Evolutionary conservation across 2,113 vertebrate genomes (phyloP).

Genomic region (Euleptes europaea): DNA sequence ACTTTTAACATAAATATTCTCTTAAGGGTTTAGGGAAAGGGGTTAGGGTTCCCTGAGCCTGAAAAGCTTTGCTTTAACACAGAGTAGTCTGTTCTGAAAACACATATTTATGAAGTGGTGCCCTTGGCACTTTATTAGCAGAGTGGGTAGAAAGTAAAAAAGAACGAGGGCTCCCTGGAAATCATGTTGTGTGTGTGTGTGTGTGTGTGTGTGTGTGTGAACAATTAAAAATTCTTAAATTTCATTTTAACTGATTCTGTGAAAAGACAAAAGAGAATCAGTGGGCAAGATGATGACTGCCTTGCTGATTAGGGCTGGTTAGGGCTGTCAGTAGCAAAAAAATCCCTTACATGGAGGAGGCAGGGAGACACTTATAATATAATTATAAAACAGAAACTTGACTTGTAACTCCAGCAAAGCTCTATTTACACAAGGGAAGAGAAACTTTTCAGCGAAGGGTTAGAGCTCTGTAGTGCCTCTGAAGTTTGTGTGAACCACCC

Average conservation of each 20-base stretch:
- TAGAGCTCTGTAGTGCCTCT: rapidly evolving
- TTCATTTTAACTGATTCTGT: neutral
- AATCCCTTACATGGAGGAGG: slow-evolving; percentile 75
- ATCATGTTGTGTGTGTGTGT: neutral
- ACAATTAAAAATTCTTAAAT: neutral
- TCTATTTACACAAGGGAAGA: slow-evolving; percentile 5
- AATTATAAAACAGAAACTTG: slow-evolving; percentile 67
- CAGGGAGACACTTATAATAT: slow-evolving; percentile 80
- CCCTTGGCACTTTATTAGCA: neutral
- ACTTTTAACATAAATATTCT: neutral
- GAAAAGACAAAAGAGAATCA: neutral
- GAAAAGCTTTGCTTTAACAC: neutral
- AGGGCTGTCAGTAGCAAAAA: neutral
- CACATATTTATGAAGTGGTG: no score
- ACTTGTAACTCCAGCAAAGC: slow-evolving; percentile 23
- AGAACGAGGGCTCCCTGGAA: neutral
- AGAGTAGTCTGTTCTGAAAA: neutral
- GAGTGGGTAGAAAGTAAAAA: neutral
- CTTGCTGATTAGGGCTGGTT: neutral
- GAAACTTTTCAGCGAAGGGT: neutral
- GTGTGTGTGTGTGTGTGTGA: neutral
- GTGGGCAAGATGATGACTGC: neutral
- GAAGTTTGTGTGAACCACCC: neutral
- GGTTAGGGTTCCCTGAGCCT: neutral
- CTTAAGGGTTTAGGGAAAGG: neutral